Evolutionary conservation across 2,113 vertebrate species (phyloP), one percentile per base, ranked within the genome.

Genomic region (Dasypus novemcinctus): DNA sequence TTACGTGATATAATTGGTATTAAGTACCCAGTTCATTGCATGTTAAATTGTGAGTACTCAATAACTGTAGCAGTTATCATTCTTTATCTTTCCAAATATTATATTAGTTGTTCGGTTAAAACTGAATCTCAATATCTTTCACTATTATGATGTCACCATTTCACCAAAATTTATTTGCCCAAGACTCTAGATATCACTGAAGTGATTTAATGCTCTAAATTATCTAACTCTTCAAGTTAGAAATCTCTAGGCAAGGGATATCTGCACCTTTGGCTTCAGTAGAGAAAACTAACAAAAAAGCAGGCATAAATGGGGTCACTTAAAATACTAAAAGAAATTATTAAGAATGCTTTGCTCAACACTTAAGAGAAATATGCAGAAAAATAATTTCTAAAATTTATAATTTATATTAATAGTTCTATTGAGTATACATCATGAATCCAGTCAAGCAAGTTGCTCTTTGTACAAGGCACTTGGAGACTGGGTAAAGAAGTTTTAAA

Each of bases 171-270:
- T 85, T 86, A 74, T 83, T 76, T 91, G 69, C 81, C 29, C n/a
- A 95, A 80, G 52, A 78, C 38, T 90, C 20, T 38, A 94, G 43
- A 84, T 89, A 69, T 36, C 78, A 69, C 71, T 9, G 57, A 84
- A 93, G 38, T 76, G 31, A 87, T 21, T 85, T 92, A 89, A 64
- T 91, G 46, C 33, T 96, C 61, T 91, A 78, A 84, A 78, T 66
- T 80, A 85, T 29, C 23, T 87, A 96, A 78, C 64, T 89, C 21
- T 90, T 63, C 18, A 82, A 68, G 74, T 59, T 88, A 54, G 29
- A 75, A 71, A 7, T 90, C 76, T 76, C 2, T 41, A 87, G 72
- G 36, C 5, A 84, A 94, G 68, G 43, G 17, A 81, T 82, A 49
- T 71, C 68, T 95, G 7, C 23, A 75, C 31, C 38, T 79, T 90